Percentiles rank a stretch among this genome's conserved stretches.
Conservation (phyloP, 2,113 vertebrate genomes). For the Carettochelys insculpta region DNA sequence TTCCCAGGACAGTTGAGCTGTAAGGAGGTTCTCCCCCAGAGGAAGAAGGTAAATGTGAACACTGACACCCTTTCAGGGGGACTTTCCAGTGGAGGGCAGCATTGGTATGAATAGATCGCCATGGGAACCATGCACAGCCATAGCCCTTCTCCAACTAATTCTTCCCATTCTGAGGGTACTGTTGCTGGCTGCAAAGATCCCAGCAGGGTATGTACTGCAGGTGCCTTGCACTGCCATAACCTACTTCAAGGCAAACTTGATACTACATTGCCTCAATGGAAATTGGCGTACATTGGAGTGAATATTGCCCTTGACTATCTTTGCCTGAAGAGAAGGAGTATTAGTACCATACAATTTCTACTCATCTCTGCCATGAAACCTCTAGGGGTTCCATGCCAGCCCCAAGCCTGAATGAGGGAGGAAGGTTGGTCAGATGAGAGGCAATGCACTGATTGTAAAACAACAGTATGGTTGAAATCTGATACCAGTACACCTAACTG, state of each 20-base stretch:
- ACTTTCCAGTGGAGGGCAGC: not conserved
- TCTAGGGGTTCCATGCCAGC: too few species aligned
- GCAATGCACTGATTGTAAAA: too few species aligned
- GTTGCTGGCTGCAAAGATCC: not conserved
- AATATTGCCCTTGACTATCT: not conserved
- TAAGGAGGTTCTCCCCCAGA: not conserved
- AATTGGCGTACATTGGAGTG: not conserved
- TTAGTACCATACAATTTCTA: not conserved
- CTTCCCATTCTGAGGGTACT: not conserved
- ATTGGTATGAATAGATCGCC: not conserved
- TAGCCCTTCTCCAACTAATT: not conserved
- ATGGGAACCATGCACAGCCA: not conserved
- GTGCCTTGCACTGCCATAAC: not conserved
- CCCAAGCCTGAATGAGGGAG: too few species aligned
- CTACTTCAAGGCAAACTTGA: not conserved
- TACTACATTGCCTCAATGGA: not conserved
- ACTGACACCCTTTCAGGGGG: not conserved
- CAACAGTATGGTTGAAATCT: too few species aligned
- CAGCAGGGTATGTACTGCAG: not conserved
- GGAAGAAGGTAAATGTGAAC: not conserved
- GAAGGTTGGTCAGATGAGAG: too few species aligned
- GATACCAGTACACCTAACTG: too few species aligned
- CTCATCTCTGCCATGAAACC: too few species aligned
- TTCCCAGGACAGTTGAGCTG: not conserved
- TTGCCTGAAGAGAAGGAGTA: not conserved